These are phyloP conservation scores for Ennomos quercinarius DNA, from an alignment of 2,888 invertebrate genomes.

Conservation along the genomic window DNA sequence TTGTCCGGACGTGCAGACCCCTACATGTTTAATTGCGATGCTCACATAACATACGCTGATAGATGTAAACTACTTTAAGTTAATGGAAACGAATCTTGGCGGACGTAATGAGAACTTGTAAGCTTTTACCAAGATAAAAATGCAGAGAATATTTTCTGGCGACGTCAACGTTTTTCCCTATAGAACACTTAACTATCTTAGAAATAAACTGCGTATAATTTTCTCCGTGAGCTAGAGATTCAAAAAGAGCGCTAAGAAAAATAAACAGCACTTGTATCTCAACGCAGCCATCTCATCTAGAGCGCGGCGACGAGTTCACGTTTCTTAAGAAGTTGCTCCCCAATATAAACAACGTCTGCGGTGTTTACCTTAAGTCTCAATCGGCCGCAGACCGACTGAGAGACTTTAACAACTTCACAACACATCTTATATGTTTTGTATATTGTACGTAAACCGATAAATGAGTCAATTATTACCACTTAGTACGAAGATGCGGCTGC, in stretches of 20 bases:
- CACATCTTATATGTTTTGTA: slow-evolving; percentile 31
- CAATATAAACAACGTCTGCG: slow-evolving; percentile 69
- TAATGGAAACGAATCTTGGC: slow-evolving; percentile 22
- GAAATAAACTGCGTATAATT: slow-evolving; percentile 70
- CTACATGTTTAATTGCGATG: slow-evolving; percentile 25
- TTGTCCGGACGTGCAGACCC: slow-evolving; percentile 14
- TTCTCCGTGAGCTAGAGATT: slow-evolving; percentile 62
- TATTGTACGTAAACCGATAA: slow-evolving; percentile 39
- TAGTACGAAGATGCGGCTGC: slow-evolving; percentile 33
- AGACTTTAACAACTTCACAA: slow-evolving; percentile 57
- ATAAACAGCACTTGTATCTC: slow-evolving; percentile 78
- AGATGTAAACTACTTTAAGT: slow-evolving; percentile 23
- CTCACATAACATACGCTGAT: slow-evolving; percentile 13
- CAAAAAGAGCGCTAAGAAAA: slow-evolving; percentile 70
- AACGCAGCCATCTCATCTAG: slow-evolving; percentile 76
- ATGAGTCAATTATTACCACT: slow-evolving; percentile 46
- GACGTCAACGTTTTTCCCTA: slow-evolving; percentile 37
- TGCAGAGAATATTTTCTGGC: slow-evolving; percentile 39
- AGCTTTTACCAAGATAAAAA: slow-evolving; percentile 38
- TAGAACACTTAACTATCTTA: slow-evolving; percentile 60
- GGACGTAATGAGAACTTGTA: slow-evolving; percentile 19
- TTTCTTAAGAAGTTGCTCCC: slow-evolving; percentile 71
- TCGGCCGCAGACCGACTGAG: slow-evolving; percentile 49
- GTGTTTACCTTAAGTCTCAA: slow-evolving; percentile 66
- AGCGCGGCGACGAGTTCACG: slow-evolving; percentile 63